Conservation (phyloP, 2,797 vertebrate genomes). For the Falco rusticolus region DNA sequence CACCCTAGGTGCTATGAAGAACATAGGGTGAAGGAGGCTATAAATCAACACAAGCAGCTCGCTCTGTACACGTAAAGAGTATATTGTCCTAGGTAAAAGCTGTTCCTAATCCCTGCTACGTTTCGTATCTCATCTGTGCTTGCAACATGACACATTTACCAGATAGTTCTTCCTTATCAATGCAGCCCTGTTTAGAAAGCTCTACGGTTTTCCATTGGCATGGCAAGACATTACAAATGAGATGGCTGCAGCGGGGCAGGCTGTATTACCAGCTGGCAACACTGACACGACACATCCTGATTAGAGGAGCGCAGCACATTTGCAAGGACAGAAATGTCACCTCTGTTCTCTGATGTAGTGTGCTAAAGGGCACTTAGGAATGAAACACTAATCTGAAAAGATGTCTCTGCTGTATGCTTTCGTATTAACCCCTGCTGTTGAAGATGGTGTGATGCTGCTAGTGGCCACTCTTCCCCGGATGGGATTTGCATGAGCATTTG, state of each 20-base stretch:
- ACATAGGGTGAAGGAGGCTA: background rate
- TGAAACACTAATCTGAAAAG: conserved; percentile 25
- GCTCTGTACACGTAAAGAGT: background rate
- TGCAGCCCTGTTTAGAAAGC: background rate
- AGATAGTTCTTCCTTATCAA: background rate
- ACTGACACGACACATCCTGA: background rate
- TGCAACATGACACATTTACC: background rate
- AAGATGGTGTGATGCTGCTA: background rate
- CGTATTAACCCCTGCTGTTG: background rate
- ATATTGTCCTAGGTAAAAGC: background rate
- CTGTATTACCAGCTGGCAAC: background rate
- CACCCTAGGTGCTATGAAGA: background rate
- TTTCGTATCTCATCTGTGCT: background rate
- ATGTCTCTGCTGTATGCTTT: background rate
- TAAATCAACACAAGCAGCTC: background rate
- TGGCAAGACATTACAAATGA: background rate
- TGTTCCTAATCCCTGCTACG: background rate
- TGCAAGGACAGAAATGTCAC: conserved; percentile 27
- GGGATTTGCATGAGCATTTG: background rate
- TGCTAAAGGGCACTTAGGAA: background rate
- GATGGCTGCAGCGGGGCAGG: background rate
- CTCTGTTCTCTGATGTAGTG: background rate
- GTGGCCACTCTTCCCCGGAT: background rate
- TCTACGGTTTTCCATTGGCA: background rate
- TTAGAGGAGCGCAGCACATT: conserved; percentile 16